These are phyloP conservation scores for Ochropleura plecta DNA, from an alignment of 2,888 invertebrate species.

Conservation along the genomic window DNA sequence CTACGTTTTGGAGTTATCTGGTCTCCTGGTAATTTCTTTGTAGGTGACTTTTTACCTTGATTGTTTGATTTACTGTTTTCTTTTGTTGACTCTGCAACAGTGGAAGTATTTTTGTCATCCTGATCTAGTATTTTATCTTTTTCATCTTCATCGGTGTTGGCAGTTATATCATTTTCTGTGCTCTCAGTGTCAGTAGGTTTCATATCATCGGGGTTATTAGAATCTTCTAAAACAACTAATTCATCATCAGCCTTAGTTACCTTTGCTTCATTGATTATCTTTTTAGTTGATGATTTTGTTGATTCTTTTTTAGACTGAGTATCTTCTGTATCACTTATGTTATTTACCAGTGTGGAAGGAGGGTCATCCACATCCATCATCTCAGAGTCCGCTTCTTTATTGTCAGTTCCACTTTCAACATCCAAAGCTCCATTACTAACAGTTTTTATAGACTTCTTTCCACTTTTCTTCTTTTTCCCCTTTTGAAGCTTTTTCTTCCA, in stretches of 20 bases:
- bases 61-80: conserved; percentile 41
- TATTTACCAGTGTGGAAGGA: conserved; percentile 53
- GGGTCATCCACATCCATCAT: conserved; percentile 77
- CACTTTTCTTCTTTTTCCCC: conserved; percentile 76
- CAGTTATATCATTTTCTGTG: conserved; percentile 13
- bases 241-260: conserved; percentile 44
- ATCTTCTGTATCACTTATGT: conserved; percentile 43
- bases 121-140: not conserved
- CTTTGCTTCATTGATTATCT: conserved; percentile 30
- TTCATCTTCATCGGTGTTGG: conserved; percentile 39
- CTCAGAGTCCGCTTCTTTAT: conserved; percentile 66
- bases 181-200: conserved; percentile 31
- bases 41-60: conserved; percentile 39
- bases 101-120: conserved; percentile 32
- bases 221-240: conserved; percentile 69
- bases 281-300: conserved; percentile 45
- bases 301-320: conserved; percentile 19
- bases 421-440: conserved; percentile 59
- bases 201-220: conserved; percentile 60
- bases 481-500: conserved; percentile 85
- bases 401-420: conserved; percentile 53
- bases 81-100: conserved; percentile 12
- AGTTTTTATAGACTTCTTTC: conserved; percentile 58
- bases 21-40: conserved; percentile 31
- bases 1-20: conserved; percentile 77